A percentile compares a stretch with the other conserved stretches of the same genome.
These are phyloP conservation scores for Parnassius mnemosyne DNA, from an alignment of 2,888 invertebrate genomes.

Conservation along the genomic window DNA sequence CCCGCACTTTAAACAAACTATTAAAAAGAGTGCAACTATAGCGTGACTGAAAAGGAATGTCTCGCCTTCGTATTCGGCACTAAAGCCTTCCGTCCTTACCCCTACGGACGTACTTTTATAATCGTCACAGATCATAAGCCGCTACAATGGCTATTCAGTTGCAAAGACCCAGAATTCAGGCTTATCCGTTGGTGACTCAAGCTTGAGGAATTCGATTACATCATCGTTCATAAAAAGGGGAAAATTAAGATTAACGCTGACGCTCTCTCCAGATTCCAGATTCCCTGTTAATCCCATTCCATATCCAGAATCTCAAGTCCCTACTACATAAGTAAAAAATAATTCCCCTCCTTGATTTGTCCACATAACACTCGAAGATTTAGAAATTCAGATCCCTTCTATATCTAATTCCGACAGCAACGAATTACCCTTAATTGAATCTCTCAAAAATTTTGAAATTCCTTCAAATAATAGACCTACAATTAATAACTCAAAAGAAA, in stretches of 20 bases:
- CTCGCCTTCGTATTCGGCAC: not conserved
- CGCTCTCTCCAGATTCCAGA: conserved; percentile 33
- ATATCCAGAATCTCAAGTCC: too few species aligned
- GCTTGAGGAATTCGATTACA: conserved; percentile 30
- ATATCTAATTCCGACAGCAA: too few species aligned
- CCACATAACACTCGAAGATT: too few species aligned
- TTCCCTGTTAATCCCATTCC: conserved; percentile 21
- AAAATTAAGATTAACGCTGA: conserved; percentile 30
- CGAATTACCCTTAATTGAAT: too few species aligned
- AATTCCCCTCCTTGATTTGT: too few species aligned
- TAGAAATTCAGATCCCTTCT: too few species aligned
- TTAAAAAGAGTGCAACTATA: too few species aligned
- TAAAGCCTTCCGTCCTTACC: not conserved
- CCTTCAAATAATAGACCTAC: too few species aligned
- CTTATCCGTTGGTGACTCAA: conserved; percentile 28
- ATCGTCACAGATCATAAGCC: not conserved
- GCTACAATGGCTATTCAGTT: not conserved
- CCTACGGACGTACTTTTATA: not conserved
- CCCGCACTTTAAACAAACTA: too few species aligned
- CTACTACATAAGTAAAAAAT: too few species aligned
- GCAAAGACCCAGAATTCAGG: conserved; percentile 29
- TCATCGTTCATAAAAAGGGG: conserved; percentile 29
- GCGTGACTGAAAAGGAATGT: not conserved
- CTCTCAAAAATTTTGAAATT: too few species aligned
- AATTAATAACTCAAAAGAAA: too few species aligned